Evolutionary conservation across 1,140 invertebrate species (phyloP).

Genomic region (Lordiphosa stackelbergi): DNA sequence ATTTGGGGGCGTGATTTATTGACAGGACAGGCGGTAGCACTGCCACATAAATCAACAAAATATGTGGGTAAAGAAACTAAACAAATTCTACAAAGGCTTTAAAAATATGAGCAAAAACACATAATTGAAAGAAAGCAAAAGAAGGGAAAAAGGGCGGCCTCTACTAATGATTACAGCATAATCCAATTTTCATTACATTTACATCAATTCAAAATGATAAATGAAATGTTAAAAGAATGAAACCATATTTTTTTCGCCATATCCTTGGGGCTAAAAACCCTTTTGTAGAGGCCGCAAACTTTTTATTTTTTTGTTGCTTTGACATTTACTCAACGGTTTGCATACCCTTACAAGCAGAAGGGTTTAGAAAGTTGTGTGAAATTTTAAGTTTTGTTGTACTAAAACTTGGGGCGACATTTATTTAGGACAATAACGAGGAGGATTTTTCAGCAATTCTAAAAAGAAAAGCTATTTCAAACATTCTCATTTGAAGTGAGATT

Average conservation of each 20-base stretch:
- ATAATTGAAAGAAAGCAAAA: constrained; percentile 6
- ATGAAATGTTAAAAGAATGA: constrained; percentile 69
- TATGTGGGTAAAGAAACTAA: constrained; percentile 35
- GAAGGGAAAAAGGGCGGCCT: constrained; percentile 10
- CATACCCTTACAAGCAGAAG: too few species aligned
- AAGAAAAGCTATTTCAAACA: too few species aligned
- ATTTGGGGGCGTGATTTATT: constrained; percentile 57
- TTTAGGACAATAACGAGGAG: too few species aligned
- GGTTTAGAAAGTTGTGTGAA: too few species aligned
- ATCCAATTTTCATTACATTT: constrained; percentile 70
- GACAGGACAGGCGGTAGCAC: constrained; percentile 26
- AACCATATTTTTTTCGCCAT: constrained; percentile 23
- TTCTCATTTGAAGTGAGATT: too few species aligned
- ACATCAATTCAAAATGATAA: constrained; percentile 67
- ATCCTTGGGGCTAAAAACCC: constrained; percentile 29
- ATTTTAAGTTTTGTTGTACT: too few species aligned
- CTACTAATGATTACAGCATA: constrained; percentile 63
- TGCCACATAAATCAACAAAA: constrained; percentile 53
- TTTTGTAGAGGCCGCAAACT: constrained; percentile 22
- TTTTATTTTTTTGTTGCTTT: constrained; percentile 19
- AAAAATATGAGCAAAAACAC: constrained; percentile 9
- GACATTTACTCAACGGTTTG: constrained; percentile 25
- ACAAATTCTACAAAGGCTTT: constrained; percentile 8
- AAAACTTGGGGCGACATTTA: too few species aligned
- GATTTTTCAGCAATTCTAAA: too few species aligned